Percentiles rank a stretch among this genome's conserved stretches.
phyloP scores from a whole-genome alignment of 2,888 invertebrate genomes.

The Epinotia nisella region DNA sequence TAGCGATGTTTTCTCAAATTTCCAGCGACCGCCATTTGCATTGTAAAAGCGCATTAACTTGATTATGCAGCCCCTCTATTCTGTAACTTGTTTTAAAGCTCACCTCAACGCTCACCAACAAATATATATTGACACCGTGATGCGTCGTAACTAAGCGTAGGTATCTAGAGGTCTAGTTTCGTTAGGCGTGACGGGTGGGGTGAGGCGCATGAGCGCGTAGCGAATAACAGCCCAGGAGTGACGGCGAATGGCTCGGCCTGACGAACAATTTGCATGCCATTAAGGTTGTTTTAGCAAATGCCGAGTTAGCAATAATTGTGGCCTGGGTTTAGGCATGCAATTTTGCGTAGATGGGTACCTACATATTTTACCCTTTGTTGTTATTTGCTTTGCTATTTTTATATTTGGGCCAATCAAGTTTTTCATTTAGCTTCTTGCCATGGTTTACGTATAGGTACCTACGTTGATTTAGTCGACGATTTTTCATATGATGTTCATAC shows the following conservation, averaged over 20 bases:
- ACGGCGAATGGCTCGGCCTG: conserved; percentile 66
- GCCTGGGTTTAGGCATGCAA: conserved; percentile 3
- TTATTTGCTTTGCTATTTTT: background rate
- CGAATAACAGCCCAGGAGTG: conserved; percentile 53
- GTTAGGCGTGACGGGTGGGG: too few relatives aligned
- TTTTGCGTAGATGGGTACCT: background rate
- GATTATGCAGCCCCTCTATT: conserved; percentile 67
- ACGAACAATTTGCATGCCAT: conserved; percentile 63
- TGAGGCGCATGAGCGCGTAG: too few relatives aligned
- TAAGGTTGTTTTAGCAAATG: conserved; percentile 38
- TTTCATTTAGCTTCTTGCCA: too few relatives aligned
- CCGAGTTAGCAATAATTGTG: conserved; percentile 23
- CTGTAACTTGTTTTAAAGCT: too few relatives aligned
- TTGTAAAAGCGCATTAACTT: conserved; percentile 66
- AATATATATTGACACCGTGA: too few relatives aligned
- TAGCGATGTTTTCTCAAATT: conserved; percentile 14
- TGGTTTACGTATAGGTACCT: too few relatives aligned
- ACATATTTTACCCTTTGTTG: background rate
- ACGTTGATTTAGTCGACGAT: too few relatives aligned
- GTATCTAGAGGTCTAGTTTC: too few relatives aligned
- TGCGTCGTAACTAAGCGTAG: too few relatives aligned
- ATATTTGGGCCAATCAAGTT: background rate
- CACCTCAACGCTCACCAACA: too few relatives aligned
- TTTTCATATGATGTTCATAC: too few relatives aligned
- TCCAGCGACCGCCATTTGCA: conserved; percentile 68